phyloP scores from a whole-genome alignment of 2,797 vertebrate species.

The Anisognathus igniventris region DNA sequence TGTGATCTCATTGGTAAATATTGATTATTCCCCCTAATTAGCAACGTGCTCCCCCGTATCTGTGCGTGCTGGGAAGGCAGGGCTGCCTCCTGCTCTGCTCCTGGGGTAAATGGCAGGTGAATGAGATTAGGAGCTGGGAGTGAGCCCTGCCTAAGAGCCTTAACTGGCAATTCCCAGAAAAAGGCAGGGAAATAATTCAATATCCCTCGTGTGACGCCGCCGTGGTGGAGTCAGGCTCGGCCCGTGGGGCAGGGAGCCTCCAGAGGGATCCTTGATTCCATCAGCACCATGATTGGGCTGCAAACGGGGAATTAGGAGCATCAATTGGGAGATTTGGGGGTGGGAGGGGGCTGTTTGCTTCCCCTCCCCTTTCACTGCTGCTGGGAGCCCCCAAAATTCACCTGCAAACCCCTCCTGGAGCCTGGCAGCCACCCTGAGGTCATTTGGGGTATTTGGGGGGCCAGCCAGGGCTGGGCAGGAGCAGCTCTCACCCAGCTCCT shows the following conservation, averaged over 20 bases:
- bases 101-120: neutral
- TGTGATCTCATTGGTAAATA: neutral
- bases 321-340: neutral
- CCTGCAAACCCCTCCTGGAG: fast-evolving
- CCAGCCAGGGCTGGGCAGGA: neutral
- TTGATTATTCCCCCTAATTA: neutral
- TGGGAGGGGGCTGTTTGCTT: neutral
- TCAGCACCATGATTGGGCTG: fast-evolving
- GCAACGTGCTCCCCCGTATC: neutral
- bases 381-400: neutral
- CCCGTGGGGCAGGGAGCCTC: neutral
- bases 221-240: neutral
- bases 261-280: neutral
- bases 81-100: neutral
- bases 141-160: neutral
- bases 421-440: fast-evolving
- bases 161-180: neutral
- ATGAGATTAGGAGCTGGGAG: slow-evolving; percentile 13
- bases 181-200: neutral
- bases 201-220: neutral
- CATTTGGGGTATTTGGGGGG: neutral
- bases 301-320: fast-evolving
- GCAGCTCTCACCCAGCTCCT: neutral
- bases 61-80: neutral
- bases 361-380: fast-evolving